phyloP scores from a whole-genome alignment of 2,888 invertebrate genomes.

The Eupithecia insigniata region DNA sequence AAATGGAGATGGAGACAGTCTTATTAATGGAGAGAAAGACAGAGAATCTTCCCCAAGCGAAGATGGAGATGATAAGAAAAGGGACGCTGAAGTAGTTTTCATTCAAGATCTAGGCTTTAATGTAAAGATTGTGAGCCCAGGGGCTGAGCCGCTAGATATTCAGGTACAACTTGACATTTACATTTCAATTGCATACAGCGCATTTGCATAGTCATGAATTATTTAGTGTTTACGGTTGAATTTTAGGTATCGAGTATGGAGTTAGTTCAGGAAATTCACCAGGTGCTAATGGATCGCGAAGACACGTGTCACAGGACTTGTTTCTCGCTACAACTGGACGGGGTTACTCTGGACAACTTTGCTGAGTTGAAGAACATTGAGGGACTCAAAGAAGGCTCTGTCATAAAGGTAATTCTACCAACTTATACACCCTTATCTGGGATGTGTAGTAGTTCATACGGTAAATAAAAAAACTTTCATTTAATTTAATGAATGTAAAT shows the following conservation, averaged over 20 bases:
- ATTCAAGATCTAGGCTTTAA: slow-evolving; percentile 96
- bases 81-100: slow-evolving; percentile 92
- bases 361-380: slow-evolving; percentile 98
- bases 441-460: no score
- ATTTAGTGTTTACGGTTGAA: slow-evolving; percentile 37
- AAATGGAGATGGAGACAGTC: slow-evolving; percentile 67
- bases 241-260: slow-evolving; percentile 97
- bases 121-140: slow-evolving; percentile 96
- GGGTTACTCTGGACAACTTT: slow-evolving; percentile 97
- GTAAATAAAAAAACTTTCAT: no score
- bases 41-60: slow-evolving; percentile 78
- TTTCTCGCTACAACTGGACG: slow-evolving; percentile 97
- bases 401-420: slow-evolving; percentile 88
- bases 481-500: no score
- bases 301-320: slow-evolving; percentile 99
- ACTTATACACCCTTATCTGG: not conserved
- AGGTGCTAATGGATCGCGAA: slow-evolving; percentile 98
- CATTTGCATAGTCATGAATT: slow-evolving; percentile 39
- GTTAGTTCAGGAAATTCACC: slow-evolving; percentile 98
- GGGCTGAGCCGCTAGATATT: slow-evolving; percentile 95
- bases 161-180: slow-evolving; percentile 84
- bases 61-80: slow-evolving; percentile 84
- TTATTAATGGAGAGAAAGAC: slow-evolving; percentile 75
- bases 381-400: slow-evolving; percentile 96
- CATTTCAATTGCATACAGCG: slow-evolving; percentile 25